Evolutionary conservation across 2,113 vertebrate genomes (phyloP).

Genomic region (Tylochromis polylepis): DNA sequence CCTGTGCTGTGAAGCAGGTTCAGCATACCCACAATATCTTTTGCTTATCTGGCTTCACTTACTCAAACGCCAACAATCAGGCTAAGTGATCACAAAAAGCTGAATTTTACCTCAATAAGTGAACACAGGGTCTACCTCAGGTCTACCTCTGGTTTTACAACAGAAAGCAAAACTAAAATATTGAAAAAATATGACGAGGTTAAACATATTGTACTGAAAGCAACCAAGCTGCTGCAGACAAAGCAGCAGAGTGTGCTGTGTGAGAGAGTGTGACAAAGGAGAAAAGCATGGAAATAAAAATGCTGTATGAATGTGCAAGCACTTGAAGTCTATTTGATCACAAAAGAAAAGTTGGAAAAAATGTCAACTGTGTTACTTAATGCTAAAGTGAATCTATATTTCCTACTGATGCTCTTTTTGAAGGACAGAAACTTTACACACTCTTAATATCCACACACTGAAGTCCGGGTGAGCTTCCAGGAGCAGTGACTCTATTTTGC

Average conservation of each 20-base stretch:
- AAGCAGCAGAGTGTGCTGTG: not conserved
- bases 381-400: not conserved
- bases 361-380: not conserved
- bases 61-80: not conserved
- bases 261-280: not conserved
- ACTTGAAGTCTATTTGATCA: not conserved
- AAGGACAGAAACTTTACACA: not conserved
- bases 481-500: not conserved
- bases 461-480: not conserved
- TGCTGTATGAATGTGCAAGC: not conserved
- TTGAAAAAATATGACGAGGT: not conserved
- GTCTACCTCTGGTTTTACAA: not conserved
- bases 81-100: not conserved
- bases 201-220: not conserved
- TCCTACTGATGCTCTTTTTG: not conserved
- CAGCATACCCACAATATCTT: not conserved
- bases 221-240: not conserved
- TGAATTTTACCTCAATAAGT: not conserved
- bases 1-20: not conserved
- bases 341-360: not conserved
- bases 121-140: not conserved
- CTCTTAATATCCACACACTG: not conserved
- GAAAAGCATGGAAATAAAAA: not conserved
- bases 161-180: not conserved
- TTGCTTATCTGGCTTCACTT: not conserved